Evolutionary conservation across 2,113 vertebrate species (phyloP), one percentile per base, ranked within the genome.

Genomic region (Phaethon lepturus): DNA sequence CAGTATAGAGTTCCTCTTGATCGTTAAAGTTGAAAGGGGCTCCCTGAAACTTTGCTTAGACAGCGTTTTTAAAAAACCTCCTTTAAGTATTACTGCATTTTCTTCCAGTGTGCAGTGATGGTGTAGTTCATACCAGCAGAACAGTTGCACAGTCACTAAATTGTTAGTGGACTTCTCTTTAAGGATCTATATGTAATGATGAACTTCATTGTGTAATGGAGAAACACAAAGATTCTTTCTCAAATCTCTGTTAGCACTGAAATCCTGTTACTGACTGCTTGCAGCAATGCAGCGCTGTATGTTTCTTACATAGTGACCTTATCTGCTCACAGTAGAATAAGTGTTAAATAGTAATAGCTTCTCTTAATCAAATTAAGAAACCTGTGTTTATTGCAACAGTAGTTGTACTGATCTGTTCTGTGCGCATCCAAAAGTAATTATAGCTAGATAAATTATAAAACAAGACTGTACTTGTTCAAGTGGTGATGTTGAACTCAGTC

Each of bases 381-480:
- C 25, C 3, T 52, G 17, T 67, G 17, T 44, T 88, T 62, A 33
- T 78, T 89, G 86, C 86, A 87, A 47, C 13, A 64, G 64, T 69
- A 73, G n/a, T 33, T 86, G 38, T 19, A 23, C 31, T 80, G 28
- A 33, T 86, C 79, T 84, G 24, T 58, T 73, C 58, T 81, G 49
- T 38, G 22, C 7, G 14, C 18, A 55, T 84, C 16, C 52, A 81
- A 17, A 42, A 63, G 62, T 71, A 93, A 68, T 93, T 86, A 47
- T 53, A 78, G 52, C 49, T 66, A 66, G 58, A 92, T 60, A 47
- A 10, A 24, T 52, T 64, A 52, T 56, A 56, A 74, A 95, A 90
- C 71, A 91, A 67, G 86, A 90, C 16, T 47, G 33, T 38, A 8
- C 86, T 55, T 95, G 84, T 97, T 88, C 18, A 85, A 5, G 45